Conservation (phyloP, 2,113 vertebrate species). For the Ophthalmolycus amberensis region DNA sequence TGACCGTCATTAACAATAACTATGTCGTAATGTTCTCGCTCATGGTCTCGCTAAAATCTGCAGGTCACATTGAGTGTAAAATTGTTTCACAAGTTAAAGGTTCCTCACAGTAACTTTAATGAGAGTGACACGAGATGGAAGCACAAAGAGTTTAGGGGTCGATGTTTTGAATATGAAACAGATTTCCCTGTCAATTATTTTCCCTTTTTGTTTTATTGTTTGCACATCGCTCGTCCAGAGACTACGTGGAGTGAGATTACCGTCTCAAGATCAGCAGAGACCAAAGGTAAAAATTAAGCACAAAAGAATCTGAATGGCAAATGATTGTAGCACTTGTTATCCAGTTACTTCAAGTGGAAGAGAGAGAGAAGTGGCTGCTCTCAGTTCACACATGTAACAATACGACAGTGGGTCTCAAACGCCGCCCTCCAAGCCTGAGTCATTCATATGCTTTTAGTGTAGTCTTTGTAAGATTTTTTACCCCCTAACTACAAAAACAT, state of each 20-base stretch:
- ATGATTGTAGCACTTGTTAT: background rate
- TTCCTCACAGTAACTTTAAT: background rate
- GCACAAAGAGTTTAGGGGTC: background rate
- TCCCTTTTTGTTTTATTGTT: background rate
- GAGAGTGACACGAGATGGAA: background rate
- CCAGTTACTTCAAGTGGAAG: background rate
- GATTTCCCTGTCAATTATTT: background rate
- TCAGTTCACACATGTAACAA: background rate
- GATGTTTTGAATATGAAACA: background rate
- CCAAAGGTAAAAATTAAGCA: background rate
- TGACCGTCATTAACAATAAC: background rate
- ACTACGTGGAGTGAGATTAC: background rate
- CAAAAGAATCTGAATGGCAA: background rate
- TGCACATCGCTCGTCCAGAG: background rate
- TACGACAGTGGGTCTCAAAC: background rate
- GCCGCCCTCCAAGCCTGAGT: background rate
- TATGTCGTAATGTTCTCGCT: background rate
- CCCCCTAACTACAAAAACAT: background rate
- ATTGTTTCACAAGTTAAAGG: no score
- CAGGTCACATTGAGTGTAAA: background rate
- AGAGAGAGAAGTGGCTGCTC: constrained; percentile 6
- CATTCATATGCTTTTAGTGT: background rate
- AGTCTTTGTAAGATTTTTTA: background rate
- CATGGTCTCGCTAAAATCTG: background rate
- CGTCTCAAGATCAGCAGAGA: background rate